Evolutionary conservation across 2,113 vertebrate species (phyloP).

Genomic region (Oceanites oceanicus): DNA sequence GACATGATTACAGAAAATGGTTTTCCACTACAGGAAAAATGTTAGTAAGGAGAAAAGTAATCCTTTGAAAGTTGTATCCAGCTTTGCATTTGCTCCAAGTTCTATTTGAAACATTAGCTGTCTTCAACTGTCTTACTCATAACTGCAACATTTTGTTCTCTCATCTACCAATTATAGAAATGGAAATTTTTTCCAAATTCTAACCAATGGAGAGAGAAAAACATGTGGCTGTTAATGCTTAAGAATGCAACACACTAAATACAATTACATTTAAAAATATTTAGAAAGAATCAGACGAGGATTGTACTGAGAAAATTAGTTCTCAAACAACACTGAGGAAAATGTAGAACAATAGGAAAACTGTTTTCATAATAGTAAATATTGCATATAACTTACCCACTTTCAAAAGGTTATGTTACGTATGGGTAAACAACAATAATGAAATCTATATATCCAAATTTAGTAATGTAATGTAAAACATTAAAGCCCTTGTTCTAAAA

Average conservation of each 20-base stretch:
- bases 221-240: neutral
- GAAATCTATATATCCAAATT: neutral
- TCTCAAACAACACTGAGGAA: neutral
- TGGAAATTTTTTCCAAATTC: neutral
- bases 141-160: neutral
- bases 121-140: neutral
- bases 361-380: neutral
- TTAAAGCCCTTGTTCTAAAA: neutral
- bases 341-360: neutral
- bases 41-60: neutral
- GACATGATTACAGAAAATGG: accelerated
- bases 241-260: neutral
- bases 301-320: neutral
- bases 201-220: neutral
- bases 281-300: neutral
- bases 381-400: neutral
- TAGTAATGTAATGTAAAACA: neutral
- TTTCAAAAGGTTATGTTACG: neutral
- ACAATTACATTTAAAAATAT: neutral
- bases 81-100: neutral
- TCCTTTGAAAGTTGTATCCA: neutral
- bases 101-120: neutral
- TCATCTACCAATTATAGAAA: neutral
- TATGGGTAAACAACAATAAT: neutral
- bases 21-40: neutral